Percentiles rank a stretch among this genome's conserved stretches.
Conservation (phyloP, 2,113 vertebrate species). For the Phalacrocorax carbo region DNA sequence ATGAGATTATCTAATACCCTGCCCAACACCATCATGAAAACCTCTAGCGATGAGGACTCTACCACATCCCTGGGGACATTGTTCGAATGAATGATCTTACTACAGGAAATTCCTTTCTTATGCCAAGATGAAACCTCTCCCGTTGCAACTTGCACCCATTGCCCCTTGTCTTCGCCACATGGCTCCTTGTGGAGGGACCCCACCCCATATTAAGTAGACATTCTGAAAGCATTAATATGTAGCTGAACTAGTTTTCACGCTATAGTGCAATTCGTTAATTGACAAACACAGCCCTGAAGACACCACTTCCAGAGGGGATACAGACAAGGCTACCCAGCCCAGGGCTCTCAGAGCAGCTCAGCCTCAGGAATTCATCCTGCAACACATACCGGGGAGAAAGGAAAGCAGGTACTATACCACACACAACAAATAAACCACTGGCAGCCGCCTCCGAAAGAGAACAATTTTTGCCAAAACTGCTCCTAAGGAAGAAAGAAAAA, state of each 20-base stretch:
- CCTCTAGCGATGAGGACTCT: not conserved
- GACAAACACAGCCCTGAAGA: not conserved
- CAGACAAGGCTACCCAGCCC: not conserved
- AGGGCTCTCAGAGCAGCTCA: not conserved
- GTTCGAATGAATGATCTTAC: accelerated
- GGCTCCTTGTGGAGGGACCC: not conserved
- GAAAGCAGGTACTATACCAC: not conserved
- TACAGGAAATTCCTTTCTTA: not conserved
- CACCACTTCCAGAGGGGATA: not conserved
- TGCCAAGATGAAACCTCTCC: not conserved
- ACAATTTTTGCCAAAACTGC: not conserved
- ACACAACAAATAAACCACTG: not conserved
- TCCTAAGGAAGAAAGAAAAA: not conserved
- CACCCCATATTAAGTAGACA: not conserved
- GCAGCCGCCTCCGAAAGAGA: not conserved
- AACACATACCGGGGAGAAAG: not conserved
- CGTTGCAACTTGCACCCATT: not conserved
- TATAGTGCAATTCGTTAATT: accelerated
- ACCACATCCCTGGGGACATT: accelerated
- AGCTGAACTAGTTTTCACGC: not conserved
- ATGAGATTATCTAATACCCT: not conserved
- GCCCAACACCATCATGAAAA: not conserved
- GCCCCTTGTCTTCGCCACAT: not conserved
- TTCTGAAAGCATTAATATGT: accelerated
- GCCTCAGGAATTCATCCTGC: not conserved